These are phyloP conservation scores for Virgularia gustaviana DNA, from an alignment of 92 coral and sea anemone species.

Conservation along the genomic window DNA sequence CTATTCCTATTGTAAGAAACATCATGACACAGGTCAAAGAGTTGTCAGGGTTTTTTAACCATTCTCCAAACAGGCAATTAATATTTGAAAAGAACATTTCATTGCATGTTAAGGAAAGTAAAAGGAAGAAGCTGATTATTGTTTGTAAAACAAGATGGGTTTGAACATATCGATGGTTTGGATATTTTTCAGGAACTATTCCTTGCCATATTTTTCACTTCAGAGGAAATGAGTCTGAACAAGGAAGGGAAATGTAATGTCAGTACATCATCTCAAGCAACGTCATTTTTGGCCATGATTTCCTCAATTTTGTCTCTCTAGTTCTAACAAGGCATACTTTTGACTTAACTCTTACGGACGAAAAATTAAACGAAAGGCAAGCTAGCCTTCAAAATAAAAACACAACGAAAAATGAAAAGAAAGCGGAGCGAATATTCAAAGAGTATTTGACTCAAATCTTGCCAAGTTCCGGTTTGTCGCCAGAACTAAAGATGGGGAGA, in stretches of 20 bases:
- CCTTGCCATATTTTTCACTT: too few species aligned
- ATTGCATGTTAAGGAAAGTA: not conserved
- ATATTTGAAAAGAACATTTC: conserved; percentile 25
- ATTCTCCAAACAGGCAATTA: conserved; percentile 37
- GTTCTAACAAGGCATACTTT: not conserved
- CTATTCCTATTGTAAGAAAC: conserved; percentile 51
- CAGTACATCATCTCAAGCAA: too few species aligned
- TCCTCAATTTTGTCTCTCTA: not conserved
- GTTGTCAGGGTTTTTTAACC: conserved; percentile 30
- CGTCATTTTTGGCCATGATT: not conserved
- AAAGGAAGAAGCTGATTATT: not conserved
- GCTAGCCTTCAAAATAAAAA: too few species aligned
- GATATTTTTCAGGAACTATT: too few species aligned
- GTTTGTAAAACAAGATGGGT: too few species aligned
- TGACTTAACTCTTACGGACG: not conserved
- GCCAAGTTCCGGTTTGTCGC: conserved; percentile 13
- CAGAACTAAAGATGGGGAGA: not conserved
- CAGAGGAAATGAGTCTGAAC: too few species aligned
- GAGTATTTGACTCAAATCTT: conserved; percentile 7
- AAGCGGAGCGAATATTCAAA: too few species aligned
- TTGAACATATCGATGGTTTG: too few species aligned
- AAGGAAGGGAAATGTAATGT: too few species aligned
- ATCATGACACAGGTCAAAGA: conserved; percentile 46
- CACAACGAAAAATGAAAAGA: too few species aligned
- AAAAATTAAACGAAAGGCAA: too few species aligned